A percentile compares a stretch with the other conserved stretches of the same genome.
Evolutionary conservation across 2,888 invertebrate genomes (phyloP).

Genomic region (Pocota personata): DNA sequence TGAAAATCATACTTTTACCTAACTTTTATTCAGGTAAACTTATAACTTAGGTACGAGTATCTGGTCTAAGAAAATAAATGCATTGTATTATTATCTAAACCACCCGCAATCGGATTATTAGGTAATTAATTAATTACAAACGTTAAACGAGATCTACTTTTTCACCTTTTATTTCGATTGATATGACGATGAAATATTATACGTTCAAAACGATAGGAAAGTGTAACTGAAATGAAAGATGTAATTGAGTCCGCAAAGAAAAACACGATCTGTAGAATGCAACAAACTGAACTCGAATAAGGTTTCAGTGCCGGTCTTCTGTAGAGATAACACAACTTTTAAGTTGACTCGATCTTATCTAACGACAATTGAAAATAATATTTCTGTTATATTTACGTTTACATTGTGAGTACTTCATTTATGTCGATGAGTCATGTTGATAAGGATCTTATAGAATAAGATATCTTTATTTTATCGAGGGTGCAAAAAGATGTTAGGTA

Average conservation of each 20-base stretch:
- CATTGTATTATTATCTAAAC: background rate
- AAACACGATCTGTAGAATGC: background rate
- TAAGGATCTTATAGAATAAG: background rate
- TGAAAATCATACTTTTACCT: background rate
- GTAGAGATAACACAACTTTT: slow-evolving; percentile 10
- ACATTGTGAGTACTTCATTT: slow-evolving; percentile 7
- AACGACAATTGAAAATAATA: slow-evolving; percentile 15
- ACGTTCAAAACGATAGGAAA: background rate
- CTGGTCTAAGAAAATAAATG: too few species aligned
- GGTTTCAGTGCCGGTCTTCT: slow-evolving; percentile 2
- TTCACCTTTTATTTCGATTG: background rate
- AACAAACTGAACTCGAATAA: slow-evolving; percentile 15
- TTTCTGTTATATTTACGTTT: slow-evolving; percentile 31
- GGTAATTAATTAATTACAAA: background rate
- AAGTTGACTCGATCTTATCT: slow-evolving; percentile 40
- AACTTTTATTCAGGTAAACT: too few species aligned
- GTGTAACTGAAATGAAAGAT: background rate
- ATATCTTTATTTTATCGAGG: background rate
- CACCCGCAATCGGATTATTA: background rate
- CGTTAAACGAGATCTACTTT: background rate
- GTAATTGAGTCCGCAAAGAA: background rate
- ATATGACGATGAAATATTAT: background rate
- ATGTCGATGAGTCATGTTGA: slow-evolving; percentile 26
- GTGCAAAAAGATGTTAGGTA: background rate
- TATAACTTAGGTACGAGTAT: too few species aligned